A percentile compares a stretch with the other conserved stretches of the same genome.
Evolutionary conservation across 2,797 vertebrate species (phyloP).

Genomic region (Rhadinocentrus ornatus): DNA sequence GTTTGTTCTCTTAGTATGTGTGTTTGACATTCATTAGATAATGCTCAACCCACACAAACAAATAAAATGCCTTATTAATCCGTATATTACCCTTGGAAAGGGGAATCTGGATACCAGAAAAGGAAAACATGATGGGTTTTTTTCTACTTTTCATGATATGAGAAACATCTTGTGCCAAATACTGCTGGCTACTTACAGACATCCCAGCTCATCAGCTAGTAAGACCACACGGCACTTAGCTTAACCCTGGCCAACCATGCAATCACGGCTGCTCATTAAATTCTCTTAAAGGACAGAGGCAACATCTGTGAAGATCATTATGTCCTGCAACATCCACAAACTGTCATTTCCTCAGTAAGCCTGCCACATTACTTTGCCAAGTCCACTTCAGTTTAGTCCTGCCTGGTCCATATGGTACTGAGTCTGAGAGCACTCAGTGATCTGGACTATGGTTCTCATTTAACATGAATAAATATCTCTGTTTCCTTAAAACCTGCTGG

Average conservation of each 20-base stretch:
- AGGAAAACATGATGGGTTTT: constrained; percentile 72
- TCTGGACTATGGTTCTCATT: constrained; percentile 63
- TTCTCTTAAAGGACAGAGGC: constrained; percentile 73
- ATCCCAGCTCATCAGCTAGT: constrained; percentile 75
- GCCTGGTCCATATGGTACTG: constrained; percentile 58
- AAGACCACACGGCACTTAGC: constrained; percentile 60
- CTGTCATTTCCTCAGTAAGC: constrained; percentile 62
- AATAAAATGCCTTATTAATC: constrained; percentile 56
- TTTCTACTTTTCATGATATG: constrained; percentile 61
- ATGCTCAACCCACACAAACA: constrained; percentile 44
- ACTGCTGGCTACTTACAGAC: constrained; percentile 67
- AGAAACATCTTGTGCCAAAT: constrained; percentile 68
- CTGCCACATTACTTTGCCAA: constrained; percentile 58
- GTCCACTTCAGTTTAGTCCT: constrained; percentile 54
- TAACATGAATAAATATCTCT: constrained; percentile 62
- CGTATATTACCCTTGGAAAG: constrained; percentile 45
- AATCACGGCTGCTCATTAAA: constrained; percentile 76
- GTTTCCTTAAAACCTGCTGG: constrained; percentile 62
- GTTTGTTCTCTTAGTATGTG: constrained; percentile 23
- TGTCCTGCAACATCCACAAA: constrained; percentile 70
- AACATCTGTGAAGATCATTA: constrained; percentile 82
- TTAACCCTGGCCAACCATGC: constrained; percentile 71
- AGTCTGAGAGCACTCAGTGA: constrained; percentile 35
- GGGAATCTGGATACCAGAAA: constrained; percentile 65
- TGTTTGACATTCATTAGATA: constrained; percentile 36